Percentiles rank a stretch among this genome's conserved stretches.
phyloP scores from a whole-genome alignment of 2,113 vertebrate species.

The Eleginops maclovinus region DNA sequence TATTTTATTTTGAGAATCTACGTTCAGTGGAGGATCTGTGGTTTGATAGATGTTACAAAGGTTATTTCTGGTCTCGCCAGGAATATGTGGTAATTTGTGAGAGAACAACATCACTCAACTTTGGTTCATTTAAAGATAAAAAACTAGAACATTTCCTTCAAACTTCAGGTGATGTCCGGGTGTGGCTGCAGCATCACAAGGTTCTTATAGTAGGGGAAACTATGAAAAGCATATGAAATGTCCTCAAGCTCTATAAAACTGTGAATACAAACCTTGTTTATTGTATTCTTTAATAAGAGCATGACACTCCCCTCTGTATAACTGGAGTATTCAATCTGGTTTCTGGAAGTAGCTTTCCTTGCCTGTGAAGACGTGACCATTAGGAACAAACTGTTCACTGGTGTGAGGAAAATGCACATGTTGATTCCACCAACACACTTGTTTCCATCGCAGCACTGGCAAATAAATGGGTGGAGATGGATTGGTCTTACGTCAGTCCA shows the following conservation, averaged over 20 bases:
- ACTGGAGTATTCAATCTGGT: conserved; percentile 50
- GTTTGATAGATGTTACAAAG: no score
- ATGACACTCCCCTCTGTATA: conserved; percentile 43
- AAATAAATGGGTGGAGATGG: conserved; percentile 53
- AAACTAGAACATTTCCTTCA: background rate
- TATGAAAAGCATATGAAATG: conserved; percentile 55
- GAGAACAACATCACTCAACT: background rate
- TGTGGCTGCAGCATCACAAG: conserved; percentile 31
- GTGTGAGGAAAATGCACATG: conserved; percentile 54
- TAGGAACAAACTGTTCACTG: conserved; percentile 71
- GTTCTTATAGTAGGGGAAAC: conserved; percentile 60
- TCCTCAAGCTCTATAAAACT: conserved; percentile 33
- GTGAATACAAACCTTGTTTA: conserved; percentile 59
- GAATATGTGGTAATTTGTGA: no score
- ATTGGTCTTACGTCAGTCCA: conserved; percentile 32
- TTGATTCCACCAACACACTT: conserved; percentile 53
- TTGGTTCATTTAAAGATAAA: background rate
- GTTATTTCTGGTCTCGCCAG: no score
- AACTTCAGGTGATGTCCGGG: conserved; percentile 43
- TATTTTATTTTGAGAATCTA: no score
- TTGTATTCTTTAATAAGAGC: conserved; percentile 55
- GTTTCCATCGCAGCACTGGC: conserved; percentile 52
- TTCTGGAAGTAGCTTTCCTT: conserved; percentile 38
- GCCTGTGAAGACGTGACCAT: conserved; percentile 49
- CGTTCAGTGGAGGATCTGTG: no score